Percentiles rank a stretch among this genome's conserved stretches.
These are phyloP conservation scores for Eidolon helvum DNA, from an alignment of 2,113 vertebrate species.

Conservation along the genomic window DNA sequence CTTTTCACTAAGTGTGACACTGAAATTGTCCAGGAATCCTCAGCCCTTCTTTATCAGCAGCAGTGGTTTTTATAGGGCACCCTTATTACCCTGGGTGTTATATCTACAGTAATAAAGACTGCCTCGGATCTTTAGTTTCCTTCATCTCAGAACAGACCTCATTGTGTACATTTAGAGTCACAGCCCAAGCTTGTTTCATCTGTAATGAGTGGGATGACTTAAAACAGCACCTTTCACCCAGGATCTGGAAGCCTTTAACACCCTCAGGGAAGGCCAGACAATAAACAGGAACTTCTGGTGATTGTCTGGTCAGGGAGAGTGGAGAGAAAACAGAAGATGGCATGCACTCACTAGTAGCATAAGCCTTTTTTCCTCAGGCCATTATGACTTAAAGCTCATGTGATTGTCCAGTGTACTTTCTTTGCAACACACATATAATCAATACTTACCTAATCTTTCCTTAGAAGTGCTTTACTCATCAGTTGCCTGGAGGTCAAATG, in stretches of 20 bases:
- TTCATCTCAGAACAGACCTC: slow-evolving; percentile 20
- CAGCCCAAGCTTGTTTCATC: not conserved
- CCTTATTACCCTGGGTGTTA: slow-evolving; percentile 5
- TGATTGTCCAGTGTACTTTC: not conserved
- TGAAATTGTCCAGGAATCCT: slow-evolving; percentile 25
- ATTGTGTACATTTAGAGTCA: not conserved
- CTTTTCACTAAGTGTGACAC: not conserved
- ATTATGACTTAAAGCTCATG: not conserved
- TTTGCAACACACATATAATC: not conserved
- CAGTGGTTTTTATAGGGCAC: not conserved
- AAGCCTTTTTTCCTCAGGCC: not conserved
- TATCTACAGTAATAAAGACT: not conserved
- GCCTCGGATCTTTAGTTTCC: slow-evolving; percentile 14
- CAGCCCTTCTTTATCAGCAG: not conserved
- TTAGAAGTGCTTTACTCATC: not conserved
- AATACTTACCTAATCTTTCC: not conserved
- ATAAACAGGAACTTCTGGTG: slow-evolving; percentile 26
- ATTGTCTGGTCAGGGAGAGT: not conserved
- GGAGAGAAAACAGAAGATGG: not conserved
- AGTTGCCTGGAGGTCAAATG: not conserved
- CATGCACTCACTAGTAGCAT: not conserved
- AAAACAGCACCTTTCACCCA: slow-evolving; percentile 38
- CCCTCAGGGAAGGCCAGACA: not conserved
- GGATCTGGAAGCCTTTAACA: slow-evolving; percentile 52
- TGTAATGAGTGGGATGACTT: slow-evolving; percentile 24